Base-by-base conservation (phyloP, 2,888 invertebrate genomes). In the Erynnis tages region DNA sequence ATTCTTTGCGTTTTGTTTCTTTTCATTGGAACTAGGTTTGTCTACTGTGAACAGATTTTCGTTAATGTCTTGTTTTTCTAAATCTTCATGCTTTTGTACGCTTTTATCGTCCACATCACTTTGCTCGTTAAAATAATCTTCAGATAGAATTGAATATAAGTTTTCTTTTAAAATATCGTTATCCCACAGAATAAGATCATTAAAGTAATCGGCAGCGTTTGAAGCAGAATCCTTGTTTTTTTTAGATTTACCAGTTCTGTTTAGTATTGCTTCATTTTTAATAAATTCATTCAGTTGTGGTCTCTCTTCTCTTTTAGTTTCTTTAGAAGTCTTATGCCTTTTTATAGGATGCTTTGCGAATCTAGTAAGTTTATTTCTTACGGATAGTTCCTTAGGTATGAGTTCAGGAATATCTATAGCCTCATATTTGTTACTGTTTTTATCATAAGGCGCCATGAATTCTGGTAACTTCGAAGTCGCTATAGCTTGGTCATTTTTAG, bases 161-260 rank as follows among this genome's bases (percentile, higher is more conserved):
- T 19, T 35, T 30, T 60, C 53, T 1, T 41, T 32, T 2, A 49
- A 41, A 17, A 50, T 43, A 19, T 79, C 78, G 16, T 65, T 63
- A 55, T 79, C 65, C 78, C 77, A 77, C 55, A 69, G 62, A 1
- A 76, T 37, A 0, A 79, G 54, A 48, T 79, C 79, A 23, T 67
- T 67, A 11, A 78, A 76, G 52, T 76, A 74, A 30, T 77, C 72
- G 1, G 64, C 16, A 13, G 6, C 34, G 21, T 29, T 10, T 10
- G 35, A 4, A 13, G 8, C n/a, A 32, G 32, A 34, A 11, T 14
- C 6, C 7, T 17, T n/a, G 10, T 1, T 23, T 11, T 10, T 4
- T 13, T 27, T 2, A 21, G 14, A 8, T 2, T 10, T 41, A 13
- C 19, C 19, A 19, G 19, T 17, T 27, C 35, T 50, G 2, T 17